phyloP scores from a whole-genome alignment of 1,140 invertebrate genomes.

The Drosophila carrolli region DNA sequence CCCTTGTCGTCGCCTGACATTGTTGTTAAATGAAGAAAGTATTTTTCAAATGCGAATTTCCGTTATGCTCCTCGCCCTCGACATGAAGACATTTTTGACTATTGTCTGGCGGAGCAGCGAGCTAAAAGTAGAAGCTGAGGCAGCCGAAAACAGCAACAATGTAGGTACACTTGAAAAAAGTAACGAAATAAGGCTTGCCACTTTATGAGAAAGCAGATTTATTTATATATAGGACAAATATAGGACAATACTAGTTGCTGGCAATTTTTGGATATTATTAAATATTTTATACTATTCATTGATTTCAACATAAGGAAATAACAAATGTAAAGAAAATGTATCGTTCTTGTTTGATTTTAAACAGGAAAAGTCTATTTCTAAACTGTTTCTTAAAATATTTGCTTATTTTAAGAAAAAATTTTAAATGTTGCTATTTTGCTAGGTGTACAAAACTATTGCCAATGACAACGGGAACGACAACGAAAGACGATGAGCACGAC shows the following conservation, averaged over 20 bases:
- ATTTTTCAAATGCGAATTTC: constrained; percentile 83
- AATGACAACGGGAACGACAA: constrained; percentile 62
- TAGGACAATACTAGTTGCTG: too few relatives aligned
- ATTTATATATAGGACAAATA: too few relatives aligned
- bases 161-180: constrained; percentile 23
- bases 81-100: constrained; percentile 82
- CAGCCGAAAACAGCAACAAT: constrained; percentile 70
- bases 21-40: constrained; percentile 83
- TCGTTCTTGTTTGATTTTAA: too few relatives aligned
- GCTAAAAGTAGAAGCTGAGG: constrained; percentile 39
- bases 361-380: too few relatives aligned
- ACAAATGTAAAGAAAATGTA: too few relatives aligned
- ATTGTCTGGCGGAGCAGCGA: constrained; percentile 62
- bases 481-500: constrained; percentile 61
- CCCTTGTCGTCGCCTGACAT: constrained; percentile 50
- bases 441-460: constrained; percentile 65
- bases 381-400: too few relatives aligned
- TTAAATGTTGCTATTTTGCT: background rate
- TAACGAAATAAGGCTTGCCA: background rate
- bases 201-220: too few relatives aligned
- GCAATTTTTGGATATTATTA: too few relatives aligned
- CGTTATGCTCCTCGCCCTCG: constrained; percentile 77
- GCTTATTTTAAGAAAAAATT: too few relatives aligned
- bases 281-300: too few relatives aligned
- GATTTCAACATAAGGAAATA: too few relatives aligned